Evolutionary conservation across 2,113 vertebrate genomes (phyloP), one percentile per base, ranked within the genome.

Genomic region (Lepisosteus osseus): DNA sequence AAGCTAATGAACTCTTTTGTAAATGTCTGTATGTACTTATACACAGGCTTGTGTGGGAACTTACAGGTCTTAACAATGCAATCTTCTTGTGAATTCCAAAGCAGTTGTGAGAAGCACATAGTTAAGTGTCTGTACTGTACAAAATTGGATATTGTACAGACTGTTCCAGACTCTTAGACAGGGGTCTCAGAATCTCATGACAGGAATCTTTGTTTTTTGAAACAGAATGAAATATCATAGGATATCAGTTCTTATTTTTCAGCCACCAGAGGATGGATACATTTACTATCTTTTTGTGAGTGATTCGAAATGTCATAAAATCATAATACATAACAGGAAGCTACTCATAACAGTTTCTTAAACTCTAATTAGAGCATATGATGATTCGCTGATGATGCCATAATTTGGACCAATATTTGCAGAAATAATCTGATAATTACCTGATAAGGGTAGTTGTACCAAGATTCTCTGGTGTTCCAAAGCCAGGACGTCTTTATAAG

Each of bases 381-480:
- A 29, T 1, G 29, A 29, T 29, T 29, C 29, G 29, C 29, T 29
- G 29, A 29, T 29, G 29, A 29, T 29, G 29, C 29, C 29, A 29
- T 29, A 1, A 29, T 29, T 29, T 29, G 29, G 29, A 51, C 9
- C 47, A 51, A 51, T 51, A 51, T 51, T 29, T 51, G 9, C 47
- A 51, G 47, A 51, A 51, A 51, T 51, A 51, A 51, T 6, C 5
- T 15, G 3, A 51, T 29, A 70, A 78, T 85, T 92, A 99, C 97
- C 96, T 99, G 97, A 84, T 98, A 95, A 1, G 97, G 97, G 71
- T 99, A 99, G 80, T 95, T 96, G 41, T 90, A 95, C 97, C 97
- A 99, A 85, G 97, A 99, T 57, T 97, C 94, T 79, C 90, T 96
- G 71, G 95, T 98, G 85, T 98, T 94, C 97, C 97, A 98, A 59